Conservation (phyloP, 2,888 invertebrate species). For the Halocaridina rubra region DNA sequence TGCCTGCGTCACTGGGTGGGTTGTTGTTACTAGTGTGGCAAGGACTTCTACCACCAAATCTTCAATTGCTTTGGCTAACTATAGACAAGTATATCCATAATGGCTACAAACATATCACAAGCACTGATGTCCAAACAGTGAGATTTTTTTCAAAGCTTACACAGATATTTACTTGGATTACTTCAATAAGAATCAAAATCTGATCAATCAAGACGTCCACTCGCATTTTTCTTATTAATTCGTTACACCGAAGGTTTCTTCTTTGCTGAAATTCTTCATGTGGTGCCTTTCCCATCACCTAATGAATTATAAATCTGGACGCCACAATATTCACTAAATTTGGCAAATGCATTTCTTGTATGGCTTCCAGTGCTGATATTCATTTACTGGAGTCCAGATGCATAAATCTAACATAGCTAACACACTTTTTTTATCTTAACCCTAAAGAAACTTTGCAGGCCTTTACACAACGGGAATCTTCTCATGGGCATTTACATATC, state of each 20-base stretch:
- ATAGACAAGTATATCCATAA: slow-evolving; percentile 48
- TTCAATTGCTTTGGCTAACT: slow-evolving; percentile 35
- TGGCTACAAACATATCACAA: slow-evolving; percentile 57
- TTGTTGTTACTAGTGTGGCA: slow-evolving; percentile 45
- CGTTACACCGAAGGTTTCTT: too few relatives aligned
- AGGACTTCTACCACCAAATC: slow-evolving; percentile 41
- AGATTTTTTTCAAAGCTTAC: slow-evolving; percentile 51
- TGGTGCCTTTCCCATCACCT: too few relatives aligned
- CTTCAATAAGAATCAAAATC: slow-evolving; percentile 37
- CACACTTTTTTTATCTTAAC: slow-evolving; percentile 36
- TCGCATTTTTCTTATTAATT: too few relatives aligned
- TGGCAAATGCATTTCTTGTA: slow-evolving; percentile 33
- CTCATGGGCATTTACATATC: not conserved
- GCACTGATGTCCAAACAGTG: slow-evolving; percentile 47
- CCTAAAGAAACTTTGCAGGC: slow-evolving; percentile 56
- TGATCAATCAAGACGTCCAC: slow-evolving; percentile 40
- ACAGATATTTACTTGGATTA: slow-evolving; percentile 47
- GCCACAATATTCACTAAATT: slow-evolving; percentile 50
- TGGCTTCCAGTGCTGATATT: slow-evolving; percentile 37
- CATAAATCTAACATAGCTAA: slow-evolving; percentile 40
- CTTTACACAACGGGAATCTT: slow-evolving; percentile 42
- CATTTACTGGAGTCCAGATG: slow-evolving; percentile 32
- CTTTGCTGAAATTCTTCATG: too few relatives aligned
- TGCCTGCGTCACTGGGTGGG: slow-evolving; percentile 49
- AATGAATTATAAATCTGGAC: too few relatives aligned